Base-by-base conservation (phyloP, 2,113 vertebrate genomes). In the Semnornis frantzii region DNA sequence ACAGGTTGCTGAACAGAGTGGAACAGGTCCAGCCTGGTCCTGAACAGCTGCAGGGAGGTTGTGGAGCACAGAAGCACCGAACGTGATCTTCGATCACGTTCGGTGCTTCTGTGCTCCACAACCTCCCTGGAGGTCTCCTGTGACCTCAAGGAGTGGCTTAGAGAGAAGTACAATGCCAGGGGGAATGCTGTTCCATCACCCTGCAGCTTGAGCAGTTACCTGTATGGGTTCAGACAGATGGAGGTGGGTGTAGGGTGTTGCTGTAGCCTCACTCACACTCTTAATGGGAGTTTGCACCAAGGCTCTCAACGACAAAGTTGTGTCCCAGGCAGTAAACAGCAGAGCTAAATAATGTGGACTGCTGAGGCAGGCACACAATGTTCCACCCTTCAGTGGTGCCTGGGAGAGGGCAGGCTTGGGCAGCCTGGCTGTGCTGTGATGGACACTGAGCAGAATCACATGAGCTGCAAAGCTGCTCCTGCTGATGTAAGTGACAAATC, bases 351-450 rank as follows among this genome's bases (percentile, higher is more conserved):
- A 64, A 7, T 1, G 6, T 2, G 34, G 19, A 46, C 9, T 3
- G 1, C 9, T 0, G 1, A 60, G 42, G 27, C 46, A 48, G 46
- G 27, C 46, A 48, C 9, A 0, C 2, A 5, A 1, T 3, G 0
- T 11, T 2, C 3, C 21, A 14, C 30, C 39, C 0, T 0, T 66
- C 37, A 0, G 8, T 46, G 39, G 1, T 30, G 0, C 0, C 5
- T 5, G 68, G n/a, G 59, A 0, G 2, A 6, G 62, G 37, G 70
- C 46, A 12, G 37, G 0, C 42, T 3, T 5, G 57, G 62, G 1
- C 23, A 78, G 25, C 12, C 83, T 4, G 65, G 57, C 50, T 4
- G 15, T 10, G 37, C 1, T 1, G 28, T 50, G 79, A 14, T 3
- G 66, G 66, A 31, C 63, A 2, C 34, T 31, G 16, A 52, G 72